A percentile compares a stretch with the other conserved stretches of the same genome.
These are phyloP conservation scores for Platysteira castanea DNA, from an alignment of 2,113 vertebrate genomes.

Conservation along the genomic window DNA sequence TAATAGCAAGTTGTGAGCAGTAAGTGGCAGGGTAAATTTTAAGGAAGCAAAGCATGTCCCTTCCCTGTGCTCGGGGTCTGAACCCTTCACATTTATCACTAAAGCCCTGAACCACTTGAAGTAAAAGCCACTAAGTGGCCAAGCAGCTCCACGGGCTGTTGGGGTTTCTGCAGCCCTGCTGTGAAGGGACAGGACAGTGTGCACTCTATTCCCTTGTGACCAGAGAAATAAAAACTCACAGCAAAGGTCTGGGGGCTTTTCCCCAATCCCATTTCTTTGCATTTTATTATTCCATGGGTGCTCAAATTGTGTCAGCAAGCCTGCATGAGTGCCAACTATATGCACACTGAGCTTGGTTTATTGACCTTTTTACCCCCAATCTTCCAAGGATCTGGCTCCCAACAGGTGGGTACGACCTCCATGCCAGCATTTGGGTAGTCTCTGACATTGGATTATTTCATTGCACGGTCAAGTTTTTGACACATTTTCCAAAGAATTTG, in stretches of 20 bases:
- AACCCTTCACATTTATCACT: neutral
- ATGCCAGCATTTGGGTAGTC: no score
- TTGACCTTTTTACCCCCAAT: neutral
- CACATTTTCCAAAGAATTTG: neutral
- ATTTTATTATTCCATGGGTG: neutral
- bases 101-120: neutral
- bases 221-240: neutral
- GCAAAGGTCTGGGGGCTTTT: neutral
- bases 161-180: neutral
- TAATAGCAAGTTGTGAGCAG: neutral
- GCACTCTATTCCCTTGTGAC: neutral
- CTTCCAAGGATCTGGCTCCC: neutral
- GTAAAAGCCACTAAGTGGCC: neutral
- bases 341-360: neutral
- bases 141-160: neutral
- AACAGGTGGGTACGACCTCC: neutral
- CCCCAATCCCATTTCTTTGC: neutral
- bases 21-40: neutral
- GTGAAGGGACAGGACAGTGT: rapidly evolving
- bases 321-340: neutral
- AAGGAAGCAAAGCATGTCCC: neutral
- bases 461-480: neutral
- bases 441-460: neutral
- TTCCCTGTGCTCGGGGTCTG: neutral
- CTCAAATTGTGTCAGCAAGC: neutral